Evolutionary conservation across 2,888 invertebrate genomes (phyloP).

Genomic region (Hirtodrosophila confusa): DNA sequence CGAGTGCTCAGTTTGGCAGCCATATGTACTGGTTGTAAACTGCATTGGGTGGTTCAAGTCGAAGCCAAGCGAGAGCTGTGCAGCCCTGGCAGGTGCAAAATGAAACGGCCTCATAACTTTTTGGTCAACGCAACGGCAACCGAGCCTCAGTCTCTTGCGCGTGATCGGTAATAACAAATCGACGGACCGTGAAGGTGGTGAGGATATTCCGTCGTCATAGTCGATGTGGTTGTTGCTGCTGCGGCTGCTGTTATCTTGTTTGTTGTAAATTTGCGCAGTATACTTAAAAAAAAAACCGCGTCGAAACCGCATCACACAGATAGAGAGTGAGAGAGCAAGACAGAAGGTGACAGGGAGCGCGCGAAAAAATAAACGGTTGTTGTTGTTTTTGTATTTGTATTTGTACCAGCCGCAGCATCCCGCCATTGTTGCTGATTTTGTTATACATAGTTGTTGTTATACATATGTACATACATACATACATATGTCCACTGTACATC

Average conservation of each 20-base stretch:
- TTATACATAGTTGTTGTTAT: conserved; percentile 36
- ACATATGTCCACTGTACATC: conserved; percentile 51
- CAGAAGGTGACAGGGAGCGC: conserved; percentile 35
- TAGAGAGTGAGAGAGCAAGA: conserved; percentile 28
- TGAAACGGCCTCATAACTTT: conserved; percentile 66
- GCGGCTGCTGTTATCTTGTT: conserved; percentile 60
- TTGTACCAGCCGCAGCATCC: conserved; percentile 64
- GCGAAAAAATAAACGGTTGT: conserved; percentile 54
- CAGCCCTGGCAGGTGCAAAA: conserved; percentile 70
- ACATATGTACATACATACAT: conserved; percentile 41
- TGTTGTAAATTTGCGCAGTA: conserved; percentile 69
- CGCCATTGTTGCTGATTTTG: conserved; percentile 52
- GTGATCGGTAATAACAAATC: conserved; percentile 72
- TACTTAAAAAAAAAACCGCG: conserved; percentile 32
- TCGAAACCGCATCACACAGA: conserved; percentile 4
- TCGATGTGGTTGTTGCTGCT: conserved; percentile 52
- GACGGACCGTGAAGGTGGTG: conserved; percentile 74
- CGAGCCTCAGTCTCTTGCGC: conserved; percentile 71
- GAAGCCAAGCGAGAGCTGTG: conserved; percentile 16
- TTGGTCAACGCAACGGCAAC: conserved; percentile 61
- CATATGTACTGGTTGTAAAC: conserved; percentile 15
- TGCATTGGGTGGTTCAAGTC: conserved; percentile 27
- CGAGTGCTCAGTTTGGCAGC: conserved; percentile 7
- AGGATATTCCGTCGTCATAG: conserved; percentile 64
- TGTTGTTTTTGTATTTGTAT: conserved; percentile 45